Percentiles rank a stretch among this genome's conserved stretches.
These are phyloP conservation scores for Paedocypris micromegethes DNA, from an alignment of 2,797 vertebrate genomes.

Conservation along the genomic window DNA sequence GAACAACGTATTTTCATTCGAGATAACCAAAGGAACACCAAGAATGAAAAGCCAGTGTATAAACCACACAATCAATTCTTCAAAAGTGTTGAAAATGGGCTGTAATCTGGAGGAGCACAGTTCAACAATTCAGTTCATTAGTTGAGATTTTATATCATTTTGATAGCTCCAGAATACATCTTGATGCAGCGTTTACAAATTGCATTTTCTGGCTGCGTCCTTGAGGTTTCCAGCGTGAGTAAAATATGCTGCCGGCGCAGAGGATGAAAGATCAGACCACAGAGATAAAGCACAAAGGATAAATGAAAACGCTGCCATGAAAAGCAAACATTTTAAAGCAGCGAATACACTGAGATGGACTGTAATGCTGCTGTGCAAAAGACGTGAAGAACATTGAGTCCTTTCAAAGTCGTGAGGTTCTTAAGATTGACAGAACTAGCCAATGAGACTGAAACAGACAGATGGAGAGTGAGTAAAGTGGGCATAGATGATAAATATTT, in stretches of 20 bases:
- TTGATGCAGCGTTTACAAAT: conserved; percentile 36
- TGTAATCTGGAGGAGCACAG: conserved; percentile 14
- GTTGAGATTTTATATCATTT: conserved; percentile 18
- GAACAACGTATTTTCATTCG: no score
- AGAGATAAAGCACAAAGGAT: conserved; percentile 2
- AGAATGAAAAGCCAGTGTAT: no score
- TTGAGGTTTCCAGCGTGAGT: conserved; percentile 31
- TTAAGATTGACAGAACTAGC: conserved; percentile 10
- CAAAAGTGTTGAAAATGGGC: conserved; percentile 2
- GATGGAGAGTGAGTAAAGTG: conserved; percentile 34
- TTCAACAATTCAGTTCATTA: conserved; percentile 32
- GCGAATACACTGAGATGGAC: conserved; percentile 7
- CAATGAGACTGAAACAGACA: neutral
- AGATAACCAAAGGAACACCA: no score
- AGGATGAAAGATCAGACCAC: conserved; percentile 8
- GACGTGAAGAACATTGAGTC: conserved; percentile 9
- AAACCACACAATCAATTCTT: neutral
- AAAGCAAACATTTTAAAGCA: conserved; percentile 23
- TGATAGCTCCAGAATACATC: conserved; percentile 28
- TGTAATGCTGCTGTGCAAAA: conserved; percentile 7
- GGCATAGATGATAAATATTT: conserved; percentile 58
- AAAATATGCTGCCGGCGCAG: conserved; percentile 12
- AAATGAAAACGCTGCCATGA: conserved; percentile 8
- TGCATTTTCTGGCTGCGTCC: conserved; percentile 29
- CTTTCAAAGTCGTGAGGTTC: neutral